Conservation (phyloP, 2,797 vertebrate species). For the Sebastolobus alascanus region DNA sequence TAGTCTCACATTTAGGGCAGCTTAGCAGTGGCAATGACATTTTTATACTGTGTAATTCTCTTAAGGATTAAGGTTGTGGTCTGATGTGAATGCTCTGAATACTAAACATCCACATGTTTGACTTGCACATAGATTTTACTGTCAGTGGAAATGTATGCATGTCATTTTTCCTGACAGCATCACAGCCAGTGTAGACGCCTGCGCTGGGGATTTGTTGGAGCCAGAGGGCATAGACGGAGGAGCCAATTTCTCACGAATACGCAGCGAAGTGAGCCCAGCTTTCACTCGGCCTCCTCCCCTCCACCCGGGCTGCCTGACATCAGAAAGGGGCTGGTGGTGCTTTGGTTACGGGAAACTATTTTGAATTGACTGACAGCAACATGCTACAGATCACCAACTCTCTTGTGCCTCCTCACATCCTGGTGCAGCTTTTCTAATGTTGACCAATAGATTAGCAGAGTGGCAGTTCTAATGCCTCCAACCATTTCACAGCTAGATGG, state of each 20-base stretch:
- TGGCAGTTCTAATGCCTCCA: not conserved
- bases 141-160: not conserved
- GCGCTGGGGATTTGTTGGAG: not conserved
- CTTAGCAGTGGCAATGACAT: not conserved
- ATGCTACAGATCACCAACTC: not conserved
- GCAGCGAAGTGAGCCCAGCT: not conserved
- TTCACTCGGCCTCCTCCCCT: not conserved
- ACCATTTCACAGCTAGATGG: conserved; percentile 9
- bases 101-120: not conserved
- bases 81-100: not conserved
- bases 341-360: conserved; percentile 19
- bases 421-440: not conserved
- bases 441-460: not conserved
- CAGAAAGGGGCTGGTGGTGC: not conserved
- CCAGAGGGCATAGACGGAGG: not conserved
- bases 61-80: not conserved
- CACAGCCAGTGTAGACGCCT: not conserved
- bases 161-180: not conserved
- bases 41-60: not conserved
- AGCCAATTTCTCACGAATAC: not conserved
- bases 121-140: not conserved
- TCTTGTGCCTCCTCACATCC: not conserved
- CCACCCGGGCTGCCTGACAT: not conserved
- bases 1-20: not conserved
- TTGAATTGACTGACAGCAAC: not conserved